These are phyloP conservation scores for Phrynosoma platyrhinos DNA, from an alignment of 2,113 vertebrate species.

Conservation along the genomic window DNA sequence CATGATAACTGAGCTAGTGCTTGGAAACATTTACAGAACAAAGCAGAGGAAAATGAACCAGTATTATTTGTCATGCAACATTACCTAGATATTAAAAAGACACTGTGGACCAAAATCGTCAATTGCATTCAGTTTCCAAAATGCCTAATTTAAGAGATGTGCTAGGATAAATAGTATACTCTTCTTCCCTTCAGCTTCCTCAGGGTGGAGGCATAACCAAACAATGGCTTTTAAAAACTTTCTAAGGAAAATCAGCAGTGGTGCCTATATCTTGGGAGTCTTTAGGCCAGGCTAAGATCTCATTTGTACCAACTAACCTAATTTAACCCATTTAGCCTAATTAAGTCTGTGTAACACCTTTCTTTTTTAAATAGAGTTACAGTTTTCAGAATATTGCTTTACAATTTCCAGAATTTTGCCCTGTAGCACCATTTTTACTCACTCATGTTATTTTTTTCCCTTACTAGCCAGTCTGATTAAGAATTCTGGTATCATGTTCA, in stretches of 20 bases:
- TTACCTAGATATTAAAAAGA: background rate
- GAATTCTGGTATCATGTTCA: too few species aligned
- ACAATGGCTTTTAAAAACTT: background rate
- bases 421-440: too few species aligned
- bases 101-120: too few species aligned
- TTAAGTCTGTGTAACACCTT: too few species aligned
- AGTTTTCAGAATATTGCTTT: too few species aligned
- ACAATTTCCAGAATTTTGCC: too few species aligned
- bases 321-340: too few species aligned
- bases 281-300: background rate
- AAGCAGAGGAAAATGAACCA: background rate
- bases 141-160: background rate
- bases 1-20: background rate
- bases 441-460: too few species aligned
- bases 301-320: background rate
- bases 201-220: background rate
- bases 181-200: background rate
- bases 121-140: background rate
- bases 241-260: background rate
- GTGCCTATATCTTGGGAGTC: background rate
- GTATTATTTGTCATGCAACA: background rate
- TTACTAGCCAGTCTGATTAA: too few species aligned
- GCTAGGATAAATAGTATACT: background rate
- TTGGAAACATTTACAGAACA: conserved; percentile 11
- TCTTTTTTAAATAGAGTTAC: too few species aligned